Conservation (phyloP, 2,888 invertebrate species). For the Mellilla xanthometata region DNA sequence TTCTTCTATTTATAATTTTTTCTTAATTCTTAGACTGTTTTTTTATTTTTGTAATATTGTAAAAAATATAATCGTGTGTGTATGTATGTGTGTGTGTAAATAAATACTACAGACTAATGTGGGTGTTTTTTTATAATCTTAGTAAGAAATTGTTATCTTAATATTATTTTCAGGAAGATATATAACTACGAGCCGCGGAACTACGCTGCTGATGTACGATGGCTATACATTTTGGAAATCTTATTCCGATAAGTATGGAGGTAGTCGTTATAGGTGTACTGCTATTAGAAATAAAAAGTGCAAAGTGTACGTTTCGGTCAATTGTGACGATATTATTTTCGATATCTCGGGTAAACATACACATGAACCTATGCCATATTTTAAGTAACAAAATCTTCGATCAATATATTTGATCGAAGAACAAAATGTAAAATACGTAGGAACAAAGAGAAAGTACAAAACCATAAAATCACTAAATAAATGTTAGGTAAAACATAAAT, state of each 20-base stretch:
- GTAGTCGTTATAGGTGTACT: conserved; percentile 17
- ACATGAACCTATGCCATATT: conserved; percentile 12
- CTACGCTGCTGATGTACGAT: conserved; percentile 9
- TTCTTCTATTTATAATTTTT: too few species aligned
- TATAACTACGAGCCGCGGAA: conserved; percentile 7
- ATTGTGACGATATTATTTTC: neutral
- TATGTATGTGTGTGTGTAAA: too few species aligned
- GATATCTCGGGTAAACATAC: neutral
- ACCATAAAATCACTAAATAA: too few species aligned
- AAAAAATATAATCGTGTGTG: too few species aligned
- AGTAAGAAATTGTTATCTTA: too few species aligned
- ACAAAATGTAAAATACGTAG: conserved; percentile 8
- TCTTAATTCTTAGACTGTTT: too few species aligned
- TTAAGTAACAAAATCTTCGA: neutral
- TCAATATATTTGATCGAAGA: too few species aligned
- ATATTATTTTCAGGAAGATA: conserved; percentile 5
- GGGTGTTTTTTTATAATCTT: too few species aligned
- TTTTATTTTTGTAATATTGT: too few species aligned
- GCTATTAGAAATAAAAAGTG: conserved; percentile 7
- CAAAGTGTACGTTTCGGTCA: conserved; percentile 5
- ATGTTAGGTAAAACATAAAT: too few species aligned
- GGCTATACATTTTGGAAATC: conserved; percentile 9
- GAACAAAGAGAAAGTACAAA: neutral
- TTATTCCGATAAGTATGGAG: neutral
- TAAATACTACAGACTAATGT: too few species aligned